phyloP scores from a whole-genome alignment of 2,797 vertebrate species.

The Characodon lateralis region DNA sequence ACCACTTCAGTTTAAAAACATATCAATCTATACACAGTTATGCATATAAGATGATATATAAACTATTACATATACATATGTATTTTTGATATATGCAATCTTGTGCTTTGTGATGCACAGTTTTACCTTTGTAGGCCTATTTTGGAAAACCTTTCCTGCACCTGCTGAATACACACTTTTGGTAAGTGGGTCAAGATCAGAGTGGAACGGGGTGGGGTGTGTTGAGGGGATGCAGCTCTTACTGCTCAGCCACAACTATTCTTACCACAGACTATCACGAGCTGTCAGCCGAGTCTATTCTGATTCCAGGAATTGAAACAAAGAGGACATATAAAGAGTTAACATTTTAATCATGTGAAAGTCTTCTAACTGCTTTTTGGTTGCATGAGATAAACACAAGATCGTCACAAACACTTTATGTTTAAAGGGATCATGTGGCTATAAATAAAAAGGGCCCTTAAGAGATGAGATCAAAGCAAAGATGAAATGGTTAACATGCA shows the following conservation, averaged over 20 bases:
- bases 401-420: constrained; percentile 7
- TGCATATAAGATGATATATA: neutral
- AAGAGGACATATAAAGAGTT: constrained; percentile 58
- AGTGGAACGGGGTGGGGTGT: constrained; percentile 39
- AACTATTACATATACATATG: neutral
- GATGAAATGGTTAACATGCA: neutral
- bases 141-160: constrained; percentile 61
- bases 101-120: neutral
- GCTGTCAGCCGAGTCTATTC: constrained; percentile 64
- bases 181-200: constrained; percentile 77
- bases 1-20: neutral
- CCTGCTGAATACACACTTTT: constrained; percentile 72
- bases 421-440: constrained; percentile 22
- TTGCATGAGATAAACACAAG: constrained; percentile 23
- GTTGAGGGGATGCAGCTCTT: constrained; percentile 65
- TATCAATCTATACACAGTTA: neutral
- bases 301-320: constrained; percentile 58
- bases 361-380: constrained; percentile 35
- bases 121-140: constrained; percentile 56
- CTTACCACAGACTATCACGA: constrained; percentile 63
- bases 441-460: constrained; percentile 14
- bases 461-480: constrained; percentile 17
- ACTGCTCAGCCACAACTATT: constrained; percentile 78
- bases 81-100: neutral
- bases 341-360: constrained; percentile 61